Evolutionary conservation across 2,888 invertebrate species (phyloP), one percentile per base, ranked within the genome.

Genomic region (Cantharis rufa): DNA sequence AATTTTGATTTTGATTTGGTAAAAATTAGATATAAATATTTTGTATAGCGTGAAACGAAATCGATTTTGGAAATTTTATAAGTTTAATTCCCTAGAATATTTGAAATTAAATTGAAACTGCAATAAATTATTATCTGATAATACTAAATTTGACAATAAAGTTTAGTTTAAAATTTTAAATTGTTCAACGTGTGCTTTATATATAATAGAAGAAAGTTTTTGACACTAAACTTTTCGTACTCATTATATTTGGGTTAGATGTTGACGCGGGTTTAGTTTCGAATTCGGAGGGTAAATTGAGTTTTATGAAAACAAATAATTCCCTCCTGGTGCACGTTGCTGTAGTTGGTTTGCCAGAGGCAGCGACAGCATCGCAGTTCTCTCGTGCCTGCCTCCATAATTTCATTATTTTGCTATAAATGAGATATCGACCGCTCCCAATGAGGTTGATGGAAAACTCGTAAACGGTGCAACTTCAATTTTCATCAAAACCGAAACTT

Each of bases 371-470:
- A 75, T 70, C 74, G 74, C 76, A 72, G 75, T 72, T 74, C 74
- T 74, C 78, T 74, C 77, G 80, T 78, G 78, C 78, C 82, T 81
- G 78, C 81, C 82, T 82, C 82, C 82, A 82, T 82, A 85, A 84
- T 84, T 85, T 84, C 84, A 84, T 85, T 85, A 85, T 86, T 85
- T 86, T 84, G 84, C 84, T 84, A 84, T 86, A 85, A 86, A 86
- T 85, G 85, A 85, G 85, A 84, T 86, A 85, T 86, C 84, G 85
- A 86, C 84, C 85, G 81, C 80, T 79, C 74, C 70, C 70, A 71
- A 72, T 78, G 75, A 70, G 75, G 75, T 73, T 78, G 77, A 75
- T 75, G 77, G 74, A 68, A 72, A 74, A 74, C 61, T 68, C 68
- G 62, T 62, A 62, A 18, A 24, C 66, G 24, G 68, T 66, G 70